Evolutionary conservation across 2,888 invertebrate genomes (phyloP), one percentile per base, ranked within the genome.

Genomic region (Palloptera scutellata): DNA sequence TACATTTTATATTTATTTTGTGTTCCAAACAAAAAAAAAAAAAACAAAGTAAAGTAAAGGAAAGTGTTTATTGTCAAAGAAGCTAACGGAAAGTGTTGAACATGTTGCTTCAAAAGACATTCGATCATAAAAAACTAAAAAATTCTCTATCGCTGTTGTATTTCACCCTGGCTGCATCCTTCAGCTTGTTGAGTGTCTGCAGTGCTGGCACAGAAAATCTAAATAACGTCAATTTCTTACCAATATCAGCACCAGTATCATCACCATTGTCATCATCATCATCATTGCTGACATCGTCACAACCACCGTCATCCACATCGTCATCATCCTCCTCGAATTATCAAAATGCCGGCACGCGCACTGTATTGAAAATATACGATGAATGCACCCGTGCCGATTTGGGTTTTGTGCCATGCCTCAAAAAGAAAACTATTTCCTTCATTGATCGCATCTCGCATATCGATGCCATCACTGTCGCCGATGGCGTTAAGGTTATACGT

Each of bases 391-490:
- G 88, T 72, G 84, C 90, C 1, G 91, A 90, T 69, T 85, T 86
- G 68, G 92, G 91, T 59, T 86, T 93, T 63, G 86, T 91, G 63
- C 90, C 91, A 30, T 94, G 94, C 80, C 85, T 94, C 61, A 93
- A 94, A 86, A 92, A 92, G 83, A 93, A 93, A 80, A 93, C 93
- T 0, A 90, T 93, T 67, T 86, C 91, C 1, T 93, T 93, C 81
- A 89, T 94, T 73, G 93, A 93, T 78, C 87, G 93, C 60, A 88
- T 93, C 40, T 89, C 91, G 0, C 88, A 91, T 69, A 90, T 93
- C 86, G 91, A 92, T 30, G 87, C 88, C 19, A 89, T 88, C 73
- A 84, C 87, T 17, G 81, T 91, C 68, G 86, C 88, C 13, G 91
- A 92, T 72, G 92, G 91, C 58, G 85, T 93, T 5, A 89, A 90